Evolutionary conservation across 1,140 invertebrate genomes (phyloP).

Genomic region (Heliconius hermathena): DNA sequence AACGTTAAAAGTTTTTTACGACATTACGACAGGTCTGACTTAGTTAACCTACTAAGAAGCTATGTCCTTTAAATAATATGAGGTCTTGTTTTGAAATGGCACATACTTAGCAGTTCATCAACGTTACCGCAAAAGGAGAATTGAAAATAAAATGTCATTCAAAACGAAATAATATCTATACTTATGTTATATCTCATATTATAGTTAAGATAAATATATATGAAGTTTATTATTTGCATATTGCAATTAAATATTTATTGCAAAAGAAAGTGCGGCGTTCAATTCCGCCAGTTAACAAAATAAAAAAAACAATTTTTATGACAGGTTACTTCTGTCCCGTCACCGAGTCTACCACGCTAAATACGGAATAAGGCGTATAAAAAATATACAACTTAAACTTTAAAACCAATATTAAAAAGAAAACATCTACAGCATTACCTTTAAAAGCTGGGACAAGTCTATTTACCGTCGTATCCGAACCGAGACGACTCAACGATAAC

Average conservation of each 20-base stretch:
- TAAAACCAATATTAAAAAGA: not conserved
- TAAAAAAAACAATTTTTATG: too few relatives aligned
- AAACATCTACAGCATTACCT: not conserved
- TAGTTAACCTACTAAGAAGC: constrained; percentile 17
- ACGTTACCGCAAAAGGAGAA: not conserved
- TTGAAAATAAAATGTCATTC: not conserved
- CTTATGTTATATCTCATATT: too few relatives aligned
- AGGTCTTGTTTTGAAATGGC: constrained; percentile 7
- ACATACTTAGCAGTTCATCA: not conserved
- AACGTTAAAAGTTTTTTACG: constrained; percentile 24
- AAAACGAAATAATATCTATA: not conserved
- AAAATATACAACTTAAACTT: not conserved
- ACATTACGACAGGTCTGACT: constrained; percentile 18
- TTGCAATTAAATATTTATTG: too few relatives aligned
- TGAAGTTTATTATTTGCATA: too few relatives aligned
- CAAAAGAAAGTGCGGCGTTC: too few relatives aligned
- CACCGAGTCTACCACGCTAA: too few relatives aligned
- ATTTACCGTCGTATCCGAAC: not conserved
- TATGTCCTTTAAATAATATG: constrained; percentile 2
- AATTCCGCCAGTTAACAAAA: too few relatives aligned
- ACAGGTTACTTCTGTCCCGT: too few relatives aligned
- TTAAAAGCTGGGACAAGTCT: not conserved
- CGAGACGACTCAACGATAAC: constrained; percentile 9
- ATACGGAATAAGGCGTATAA: not conserved
- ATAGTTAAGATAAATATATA: too few relatives aligned